phyloP scores from a whole-genome alignment of 2,888 invertebrate genomes.

The Polyploca ridens region DNA sequence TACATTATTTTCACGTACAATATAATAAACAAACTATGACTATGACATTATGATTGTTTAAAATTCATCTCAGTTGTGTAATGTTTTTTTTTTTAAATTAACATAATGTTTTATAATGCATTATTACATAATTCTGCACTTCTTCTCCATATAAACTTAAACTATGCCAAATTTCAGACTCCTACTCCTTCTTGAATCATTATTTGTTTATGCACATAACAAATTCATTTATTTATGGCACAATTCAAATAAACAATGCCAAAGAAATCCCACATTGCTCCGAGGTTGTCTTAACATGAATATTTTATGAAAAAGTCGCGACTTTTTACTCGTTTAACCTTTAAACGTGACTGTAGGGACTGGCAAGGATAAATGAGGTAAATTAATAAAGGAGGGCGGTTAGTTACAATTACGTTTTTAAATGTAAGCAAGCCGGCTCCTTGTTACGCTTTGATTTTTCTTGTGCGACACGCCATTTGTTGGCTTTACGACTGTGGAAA shows the following conservation, averaged over 20 bases:
- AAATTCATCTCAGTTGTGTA: too few relatives aligned
- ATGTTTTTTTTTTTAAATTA: too few relatives aligned
- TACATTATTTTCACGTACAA: too few relatives aligned
- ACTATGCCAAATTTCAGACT: too few relatives aligned
- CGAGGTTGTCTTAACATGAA: constrained; percentile 62
- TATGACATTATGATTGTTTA: too few relatives aligned
- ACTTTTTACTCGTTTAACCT: constrained; percentile 61
- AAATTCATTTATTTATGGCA: not conserved
- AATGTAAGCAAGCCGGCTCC: constrained; percentile 79
- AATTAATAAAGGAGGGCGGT: constrained; percentile 83
- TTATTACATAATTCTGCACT: too few relatives aligned
- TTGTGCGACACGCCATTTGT: constrained; percentile 81
- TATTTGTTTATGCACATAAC: not conserved
- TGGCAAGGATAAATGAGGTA: constrained; percentile 75
- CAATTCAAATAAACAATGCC: constrained; percentile 51
- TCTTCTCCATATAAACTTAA: too few relatives aligned
- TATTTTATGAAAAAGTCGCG: constrained; percentile 65
- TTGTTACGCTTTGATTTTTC: constrained; percentile 80
- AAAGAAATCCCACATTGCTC: constrained; percentile 39
- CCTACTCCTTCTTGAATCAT: too few relatives aligned
- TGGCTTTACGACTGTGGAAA: constrained; percentile 34
- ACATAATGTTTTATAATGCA: too few relatives aligned
- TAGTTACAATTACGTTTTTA: constrained; percentile 84
- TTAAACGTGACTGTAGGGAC: constrained; percentile 64
- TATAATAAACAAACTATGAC: too few relatives aligned